Evolutionary conservation across 30 jellyfish, hydroid and myxozoan species (phyloP).

Genomic region (Hydra vulgaris): DNA sequence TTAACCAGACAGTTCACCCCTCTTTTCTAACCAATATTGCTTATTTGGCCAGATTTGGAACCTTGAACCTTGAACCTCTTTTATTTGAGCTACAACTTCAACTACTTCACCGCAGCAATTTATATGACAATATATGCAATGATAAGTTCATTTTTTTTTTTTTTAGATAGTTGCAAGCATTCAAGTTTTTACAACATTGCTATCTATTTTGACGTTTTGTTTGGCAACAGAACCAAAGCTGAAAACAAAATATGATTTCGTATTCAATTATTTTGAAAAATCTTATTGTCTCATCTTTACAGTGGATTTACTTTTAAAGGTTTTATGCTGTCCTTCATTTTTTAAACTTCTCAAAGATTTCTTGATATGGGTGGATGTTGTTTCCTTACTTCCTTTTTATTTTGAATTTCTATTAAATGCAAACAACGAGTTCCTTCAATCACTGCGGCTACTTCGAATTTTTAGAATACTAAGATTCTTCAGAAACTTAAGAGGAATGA

Average conservation of each 20-base stretch:
- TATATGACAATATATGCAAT: too few species aligned
- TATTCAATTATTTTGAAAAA: slow-evolving; percentile 46
- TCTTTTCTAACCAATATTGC: too few species aligned
- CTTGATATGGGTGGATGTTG: slow-evolving; percentile 72
- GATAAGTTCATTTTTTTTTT: too few species aligned
- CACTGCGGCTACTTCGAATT: slow-evolving; percentile 60
- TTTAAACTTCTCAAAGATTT: slow-evolving; percentile 43
- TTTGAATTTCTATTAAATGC: slow-evolving; percentile 53
- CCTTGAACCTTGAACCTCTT: too few species aligned
- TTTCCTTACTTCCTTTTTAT: slow-evolving; percentile 62
- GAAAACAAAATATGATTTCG: neutral
- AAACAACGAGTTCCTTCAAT: slow-evolving; percentile 53
- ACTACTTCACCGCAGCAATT: too few species aligned
- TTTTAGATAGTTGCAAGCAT: slow-evolving; percentile 60
- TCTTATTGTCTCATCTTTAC: slow-evolving; percentile 79
- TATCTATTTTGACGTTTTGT: slow-evolving; percentile 80
- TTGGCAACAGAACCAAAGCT: slow-evolving; percentile 61
- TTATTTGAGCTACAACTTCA: too few species aligned
- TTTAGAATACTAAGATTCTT: slow-evolving; percentile 78
- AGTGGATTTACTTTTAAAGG: slow-evolving; percentile 45
- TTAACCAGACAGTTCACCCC: too few species aligned
- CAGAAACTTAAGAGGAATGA: slow-evolving; percentile 83
- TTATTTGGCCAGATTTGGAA: too few species aligned
- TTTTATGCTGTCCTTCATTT: slow-evolving; percentile 56
- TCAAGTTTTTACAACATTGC: slow-evolving; percentile 44